Percentiles rank a stretch among this genome's conserved stretches.
phyloP scores from a whole-genome alignment of 1,140 invertebrate genomes.

The Leptinotarsa defecta region DNA sequence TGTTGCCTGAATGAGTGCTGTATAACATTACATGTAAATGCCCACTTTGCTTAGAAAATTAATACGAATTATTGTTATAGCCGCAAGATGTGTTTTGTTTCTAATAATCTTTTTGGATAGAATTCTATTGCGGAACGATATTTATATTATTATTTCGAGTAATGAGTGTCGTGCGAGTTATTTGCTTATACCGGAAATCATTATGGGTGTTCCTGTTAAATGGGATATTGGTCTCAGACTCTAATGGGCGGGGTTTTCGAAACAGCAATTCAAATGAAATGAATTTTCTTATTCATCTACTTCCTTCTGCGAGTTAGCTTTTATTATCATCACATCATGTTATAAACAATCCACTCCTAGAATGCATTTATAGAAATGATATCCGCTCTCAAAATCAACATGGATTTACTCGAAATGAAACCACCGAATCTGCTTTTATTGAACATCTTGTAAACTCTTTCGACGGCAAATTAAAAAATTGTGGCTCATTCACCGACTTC shows the following conservation, averaged over 20 bases:
- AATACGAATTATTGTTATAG: slow-evolving; percentile 3
- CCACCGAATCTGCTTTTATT: background rate
- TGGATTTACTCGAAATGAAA: no score
- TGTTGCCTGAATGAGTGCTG: slow-evolving; percentile 13
- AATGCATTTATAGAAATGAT: no score
- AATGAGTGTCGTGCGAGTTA: background rate
- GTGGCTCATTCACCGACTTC: background rate
- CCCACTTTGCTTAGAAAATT: slow-evolving; percentile 14
- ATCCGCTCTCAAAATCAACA: no score
- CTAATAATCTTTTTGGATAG: background rate
- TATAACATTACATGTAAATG: slow-evolving; percentile 21
- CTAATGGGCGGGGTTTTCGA: no score
- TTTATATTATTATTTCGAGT: background rate
- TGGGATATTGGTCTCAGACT: no score
- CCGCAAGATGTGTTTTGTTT: background rate
- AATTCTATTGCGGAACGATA: background rate
- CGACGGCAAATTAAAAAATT: background rate
- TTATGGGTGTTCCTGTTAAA: no score
- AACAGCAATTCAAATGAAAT: no score
- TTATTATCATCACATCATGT: no score
- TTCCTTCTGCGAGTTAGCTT: no score
- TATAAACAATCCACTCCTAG: no score
- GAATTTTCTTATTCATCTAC: no score
- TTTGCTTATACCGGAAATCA: no score
- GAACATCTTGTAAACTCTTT: background rate